Conservation (phyloP, 2,113 vertebrate genomes). For the Rutilus rutilus region DNA sequence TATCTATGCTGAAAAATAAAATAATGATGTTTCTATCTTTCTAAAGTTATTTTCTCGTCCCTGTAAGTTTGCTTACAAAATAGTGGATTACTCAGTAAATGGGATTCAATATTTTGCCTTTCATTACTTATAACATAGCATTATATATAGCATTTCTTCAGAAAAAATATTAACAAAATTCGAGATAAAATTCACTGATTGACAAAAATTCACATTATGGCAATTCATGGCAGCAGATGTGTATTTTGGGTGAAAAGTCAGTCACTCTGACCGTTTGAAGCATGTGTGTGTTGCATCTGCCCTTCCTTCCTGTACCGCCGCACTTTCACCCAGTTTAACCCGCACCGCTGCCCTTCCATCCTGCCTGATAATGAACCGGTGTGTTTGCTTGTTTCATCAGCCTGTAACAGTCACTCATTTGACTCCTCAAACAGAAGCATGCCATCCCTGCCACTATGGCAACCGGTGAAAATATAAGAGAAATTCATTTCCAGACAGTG, state of each 20-base stretch:
- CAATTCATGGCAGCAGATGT: background rate
- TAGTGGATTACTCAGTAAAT: too few species aligned
- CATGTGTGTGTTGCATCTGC: too few species aligned
- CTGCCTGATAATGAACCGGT: conserved; percentile 59
- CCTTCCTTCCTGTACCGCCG: conserved; percentile 24
- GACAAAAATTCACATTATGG: background rate
- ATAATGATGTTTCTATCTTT: too few species aligned
- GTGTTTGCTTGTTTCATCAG: conserved; percentile 40
- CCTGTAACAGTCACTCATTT: conserved; percentile 3
- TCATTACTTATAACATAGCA: too few species aligned
- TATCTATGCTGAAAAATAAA: too few species aligned
- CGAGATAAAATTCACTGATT: too few species aligned
- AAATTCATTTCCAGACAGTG: background rate
- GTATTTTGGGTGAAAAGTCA: background rate
- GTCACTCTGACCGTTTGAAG: background rate
- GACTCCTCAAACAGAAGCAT: background rate
- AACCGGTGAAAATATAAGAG: background rate
- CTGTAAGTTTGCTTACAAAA: too few species aligned
- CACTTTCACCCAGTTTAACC: conserved; percentile 26
- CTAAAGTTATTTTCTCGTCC: too few species aligned
- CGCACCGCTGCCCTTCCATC: conserved; percentile 48
- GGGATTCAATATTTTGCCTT: too few species aligned
- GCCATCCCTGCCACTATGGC: background rate
- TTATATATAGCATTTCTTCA: too few species aligned
- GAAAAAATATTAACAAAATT: too few species aligned